phyloP scores from a whole-genome alignment of 1,140 invertebrate species.

The Cotesia vestalis region DNA sequence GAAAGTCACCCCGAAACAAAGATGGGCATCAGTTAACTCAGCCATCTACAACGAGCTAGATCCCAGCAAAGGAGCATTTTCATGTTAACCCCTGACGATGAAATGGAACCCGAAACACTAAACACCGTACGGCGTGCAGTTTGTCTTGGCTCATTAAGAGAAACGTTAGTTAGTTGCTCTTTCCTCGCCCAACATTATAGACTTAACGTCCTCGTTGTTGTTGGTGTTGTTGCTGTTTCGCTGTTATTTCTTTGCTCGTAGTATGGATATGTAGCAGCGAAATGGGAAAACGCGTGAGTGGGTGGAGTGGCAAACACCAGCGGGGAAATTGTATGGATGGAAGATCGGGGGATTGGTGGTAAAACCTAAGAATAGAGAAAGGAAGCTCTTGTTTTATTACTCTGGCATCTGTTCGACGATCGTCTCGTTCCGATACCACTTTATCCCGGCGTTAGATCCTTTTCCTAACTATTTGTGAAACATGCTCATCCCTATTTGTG shows the following conservation, averaged over 20 bases:
- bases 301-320: too few relatives aligned
- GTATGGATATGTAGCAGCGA: not conserved
- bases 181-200: not conserved
- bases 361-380: slow-evolving; percentile 56
- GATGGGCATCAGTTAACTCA: too few relatives aligned
- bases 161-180: slow-evolving; percentile 62
- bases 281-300: not conserved
- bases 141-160: slow-evolving; percentile 67
- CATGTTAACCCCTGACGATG: not conserved
- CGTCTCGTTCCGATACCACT: slow-evolving; percentile 68
- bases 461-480: slow-evolving; percentile 67
- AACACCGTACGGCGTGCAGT: slow-evolving; percentile 62
- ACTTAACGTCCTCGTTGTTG: not conserved
- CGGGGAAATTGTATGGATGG: not conserved
- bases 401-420: slow-evolving; percentile 67
- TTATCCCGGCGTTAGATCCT: slow-evolving; percentile 64
- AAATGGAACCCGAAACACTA: slow-evolving; percentile 45
- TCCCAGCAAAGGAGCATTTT: too few relatives aligned
- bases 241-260: too few relatives aligned
- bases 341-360: slow-evolving; percentile 14
- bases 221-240: not conserved
- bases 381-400: slow-evolving; percentile 66
- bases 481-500: slow-evolving; percentile 38
- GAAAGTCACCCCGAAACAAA: too few relatives aligned
- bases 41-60: too few relatives aligned